Base-by-base conservation (phyloP, 2,113 vertebrate species). In the Felis chaus region DNA sequence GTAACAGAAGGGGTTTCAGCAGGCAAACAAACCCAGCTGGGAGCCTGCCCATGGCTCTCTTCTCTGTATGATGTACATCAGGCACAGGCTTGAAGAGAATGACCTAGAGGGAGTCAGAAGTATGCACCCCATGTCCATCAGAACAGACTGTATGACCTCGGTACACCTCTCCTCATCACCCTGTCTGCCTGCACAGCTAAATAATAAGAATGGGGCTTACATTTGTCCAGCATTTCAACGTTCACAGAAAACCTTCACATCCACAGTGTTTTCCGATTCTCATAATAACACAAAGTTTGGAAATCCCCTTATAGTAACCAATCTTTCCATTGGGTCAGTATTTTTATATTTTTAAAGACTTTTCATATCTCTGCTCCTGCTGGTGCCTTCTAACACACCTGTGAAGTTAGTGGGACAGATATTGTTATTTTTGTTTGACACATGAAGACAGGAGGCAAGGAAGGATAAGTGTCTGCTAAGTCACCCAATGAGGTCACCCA, bases 1-100 rank as follows among this genome's bases (percentile, higher is more conserved):
- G 91, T 19, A 88, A 66, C 66, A 97, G 95, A 95, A 69, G 80
- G 82, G 65, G 83, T 84, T 97, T 85, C n/a, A 21, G 31, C 27
- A 92, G 94, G 69, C 83, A 96, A 92, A 94, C 68, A 84, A 86
- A 89, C 79, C 84, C 96, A 96, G 92, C 96, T 39, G 90, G 94
- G 87, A 39, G 84, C 29, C 83, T 48, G 57, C 69, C 50, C 48
- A 25, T 0, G 5, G 50, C 76, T 7, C 21, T 63, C 21, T 2
- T n/a, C 85, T 39, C 63, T 12, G 61, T 15, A 55, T 2, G 39
- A 19, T 5, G 7, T 3, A 23, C 6, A 3, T 12, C 10, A 41
- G 92, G 57, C 33, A 18, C 39, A n/a, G 50, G 14, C 39, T 4
- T 0, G 0, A n/a, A 8, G 50, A 18, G 16, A 31, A 36, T 1